Conservation (phyloP, 1,140 invertebrate genomes). For the Trichonephila clavipes region DNA sequence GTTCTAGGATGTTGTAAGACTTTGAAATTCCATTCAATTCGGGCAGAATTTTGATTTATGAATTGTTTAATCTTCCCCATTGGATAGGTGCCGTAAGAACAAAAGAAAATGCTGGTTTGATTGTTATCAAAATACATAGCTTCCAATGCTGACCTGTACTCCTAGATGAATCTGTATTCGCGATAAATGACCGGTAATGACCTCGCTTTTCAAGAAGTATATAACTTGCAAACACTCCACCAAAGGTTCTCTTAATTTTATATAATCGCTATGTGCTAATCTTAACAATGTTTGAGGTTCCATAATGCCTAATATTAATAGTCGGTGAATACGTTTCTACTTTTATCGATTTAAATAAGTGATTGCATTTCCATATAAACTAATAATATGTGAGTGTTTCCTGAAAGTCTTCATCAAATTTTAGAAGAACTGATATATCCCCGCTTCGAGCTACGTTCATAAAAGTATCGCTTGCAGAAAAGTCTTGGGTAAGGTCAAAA, state of each 20-base stretch:
- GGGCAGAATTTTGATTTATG: neutral
- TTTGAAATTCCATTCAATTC: neutral
- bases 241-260: slow-evolving; percentile 10
- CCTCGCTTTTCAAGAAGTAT: neutral
- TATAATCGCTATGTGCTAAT: neutral
- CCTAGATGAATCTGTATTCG: neutral
- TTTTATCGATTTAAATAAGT: neutral
- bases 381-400: neutral
- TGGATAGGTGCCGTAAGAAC: neutral
- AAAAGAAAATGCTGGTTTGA: neutral
- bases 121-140: neutral
- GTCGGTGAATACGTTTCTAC: slow-evolving; percentile 24
- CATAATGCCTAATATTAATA: slow-evolving; percentile 37
- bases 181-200: neutral
- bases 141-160: neutral
- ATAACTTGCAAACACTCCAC: neutral
- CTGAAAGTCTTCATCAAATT: neutral
- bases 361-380: slow-evolving; percentile 35
- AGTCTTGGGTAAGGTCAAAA: slow-evolving; percentile 1
- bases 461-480: neutral
- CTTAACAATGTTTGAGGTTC: neutral
- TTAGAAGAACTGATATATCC: slow-evolving; percentile 6
- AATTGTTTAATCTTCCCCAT: neutral
- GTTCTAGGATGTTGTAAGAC: neutral
- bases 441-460: neutral